Evolutionary conservation across 2,888 invertebrate genomes (phyloP), one percentile per base, ranked within the genome.

Genomic region (Hoplodrina ambigua): DNA sequence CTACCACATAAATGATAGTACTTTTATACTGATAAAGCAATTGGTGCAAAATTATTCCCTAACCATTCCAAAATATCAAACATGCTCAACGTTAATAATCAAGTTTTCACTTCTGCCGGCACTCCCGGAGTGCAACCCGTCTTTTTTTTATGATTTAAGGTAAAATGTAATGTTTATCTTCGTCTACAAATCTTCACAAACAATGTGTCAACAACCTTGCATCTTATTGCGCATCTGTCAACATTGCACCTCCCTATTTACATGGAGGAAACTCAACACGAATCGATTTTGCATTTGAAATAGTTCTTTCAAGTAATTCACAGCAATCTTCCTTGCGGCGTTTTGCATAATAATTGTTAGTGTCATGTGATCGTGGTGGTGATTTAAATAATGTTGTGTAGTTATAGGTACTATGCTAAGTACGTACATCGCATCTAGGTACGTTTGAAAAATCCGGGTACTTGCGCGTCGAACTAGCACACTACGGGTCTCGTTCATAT

Each of bases 211-310:
- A 64, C 50, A 73, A 63, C 83, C 83, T 80, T 75, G 80, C 59
- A 6, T 17, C 33, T 68, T 25, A 62, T 81, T 80, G 63, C 75
- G 20, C 46, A 52, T 19, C 2, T 58, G 53, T 62, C 62, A 75
- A 53, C 55, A 53, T 25, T 20, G 37, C 60, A 82, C 67, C 60
- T 70, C 41, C 50, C 53, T 72, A 80, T 77, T 70, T 54, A 64
- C 72, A 65, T 55, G 20, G 74, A 41, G 69, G 41, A 55, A 65
- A 75, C 69, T 52, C 72, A 72, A 83, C 88, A 88, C 85, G 87
- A 87, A 83, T 83, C 61, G 64, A 81, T 82, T 88, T 86, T 78
- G 84, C 88, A 88, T 88, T 78, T 84, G 81, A 87, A 87, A 82
- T 58, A 78, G 72, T 64, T 74, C 73, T 72, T 70, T 69, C 52